Evolutionary conservation across 1,140 invertebrate species (phyloP), one percentile per base, ranked within the genome.

Genomic region (Diuraphis noxia): DNA sequence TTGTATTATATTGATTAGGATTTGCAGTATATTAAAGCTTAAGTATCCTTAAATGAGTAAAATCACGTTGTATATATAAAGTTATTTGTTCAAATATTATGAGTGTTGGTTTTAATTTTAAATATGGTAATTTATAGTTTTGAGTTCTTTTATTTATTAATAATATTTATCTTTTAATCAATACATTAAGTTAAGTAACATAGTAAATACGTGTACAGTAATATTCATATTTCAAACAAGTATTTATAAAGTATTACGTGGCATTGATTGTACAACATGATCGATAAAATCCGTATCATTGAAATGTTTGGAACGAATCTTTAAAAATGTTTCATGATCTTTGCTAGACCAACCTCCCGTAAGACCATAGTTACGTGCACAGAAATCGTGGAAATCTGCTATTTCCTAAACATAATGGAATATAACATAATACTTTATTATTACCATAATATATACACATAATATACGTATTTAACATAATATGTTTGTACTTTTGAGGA

Each of bases 281-380:
- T 82, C 41, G 7, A 91, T 34, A 4, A 91, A 91, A 40, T 91
- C 38, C 19, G 23, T 7, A 52, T 13, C 46, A 21, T 79, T 36
- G 17, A 7, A 40, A 30, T 91, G 23, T 17, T 81, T 81, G 30
- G 43, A 81, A 36, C 89, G 72, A 38, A 91, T 91, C 34, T 91
- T 82, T 38, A 91, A 82, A 52, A 91, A 91, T n/a, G 34, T 91
- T 30, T 91, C 89, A 21, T 91, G 89, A 91, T 91, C 89, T 52
- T 81, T 91, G 8, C 40, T 91, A n/a, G 89, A 52, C 89, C 89
- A 91, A 30, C 89, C 89, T 43, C 89, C 89, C 5, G 89, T 91
- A 19, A 79, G 13, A 82, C 89, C 89, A 30, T 79, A 79, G 23
- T 91, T 91, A 52, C 43, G 63, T 36, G 34, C 25, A 49, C 89